Evolutionary conservation across 2,113 vertebrate genomes (phyloP).

Genomic region (Numenius arquata): DNA sequence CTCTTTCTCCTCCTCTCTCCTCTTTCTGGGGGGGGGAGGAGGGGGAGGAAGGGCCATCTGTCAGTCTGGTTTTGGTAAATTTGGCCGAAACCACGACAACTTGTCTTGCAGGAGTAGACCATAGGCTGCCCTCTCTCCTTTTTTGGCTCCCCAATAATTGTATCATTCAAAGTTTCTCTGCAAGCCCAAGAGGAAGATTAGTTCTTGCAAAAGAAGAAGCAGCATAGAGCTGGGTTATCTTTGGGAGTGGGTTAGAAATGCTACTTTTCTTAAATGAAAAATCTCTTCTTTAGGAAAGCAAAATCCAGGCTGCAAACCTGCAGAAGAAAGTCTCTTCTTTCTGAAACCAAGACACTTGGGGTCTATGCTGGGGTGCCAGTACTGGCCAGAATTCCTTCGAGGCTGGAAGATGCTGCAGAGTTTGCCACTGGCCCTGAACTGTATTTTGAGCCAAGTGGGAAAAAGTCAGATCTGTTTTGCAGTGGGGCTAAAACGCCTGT

Average conservation of each 20-base stretch:
- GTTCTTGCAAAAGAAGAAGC: not conserved
- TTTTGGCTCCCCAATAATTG: not conserved
- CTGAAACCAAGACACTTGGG: not conserved
- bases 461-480: not conserved
- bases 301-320: not conserved
- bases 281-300: not conserved
- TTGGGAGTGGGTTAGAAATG: not conserved
- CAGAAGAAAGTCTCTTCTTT: not conserved
- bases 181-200: not conserved
- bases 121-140: not conserved
- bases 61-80: too few species aligned
- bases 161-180: not conserved
- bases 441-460: not conserved
- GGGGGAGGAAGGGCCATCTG: too few species aligned
- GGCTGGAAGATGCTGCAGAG: not conserved
- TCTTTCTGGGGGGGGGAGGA: too few species aligned
- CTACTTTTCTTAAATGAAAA: not conserved
- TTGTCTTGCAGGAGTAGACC: not conserved
- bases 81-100: too few species aligned
- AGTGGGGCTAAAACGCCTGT: not conserved
- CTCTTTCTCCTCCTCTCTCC: too few species aligned
- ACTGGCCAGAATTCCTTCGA: not conserved
- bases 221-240: not conserved
- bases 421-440: not conserved
- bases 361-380: not conserved